Evolutionary conservation across 1,140 invertebrate species (phyloP), one percentile per base, ranked within the genome.

Genomic region (Ruditapes philippinarum): DNA sequence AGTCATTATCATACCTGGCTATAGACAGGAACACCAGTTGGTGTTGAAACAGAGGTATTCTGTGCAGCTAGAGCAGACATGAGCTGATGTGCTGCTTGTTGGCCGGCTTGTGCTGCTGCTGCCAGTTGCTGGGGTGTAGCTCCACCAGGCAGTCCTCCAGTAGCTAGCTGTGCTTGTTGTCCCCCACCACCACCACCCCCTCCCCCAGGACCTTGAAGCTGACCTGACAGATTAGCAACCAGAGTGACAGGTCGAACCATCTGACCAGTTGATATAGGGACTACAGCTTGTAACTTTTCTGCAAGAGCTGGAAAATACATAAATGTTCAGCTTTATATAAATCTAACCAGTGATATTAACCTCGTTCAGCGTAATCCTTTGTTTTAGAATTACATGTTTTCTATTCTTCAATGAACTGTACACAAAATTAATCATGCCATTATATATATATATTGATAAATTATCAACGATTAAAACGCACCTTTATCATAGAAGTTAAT

Each of bases 221-320:
- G 87, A 68, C 42, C 89, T 73, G 31, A 84, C 83, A 87, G 82
- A 78, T 87, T 90, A 54, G 65, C 85, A 45, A 89, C 81, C 40
- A 88, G 76, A 14, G 78, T 74, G 5, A 90, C 76, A 54, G 83
- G 84, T 57, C 73, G 68, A 0, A 88, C 76, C 73, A 80, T 87
- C 49, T 42, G 33, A 57, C 68, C 68, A 70, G 38, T 45, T 31
- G 80, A 57, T 42, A 85, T 62, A 38, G 92, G 82, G 28, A 90
- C 89, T 54, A 91, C 89, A 22, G 88, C 87, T 89, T 91, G 89
- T 40, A 91, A 62, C 73, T 92, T 91, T 74, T 92, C 91, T 90
- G 85, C 80, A 33, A 89, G 42, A 62, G 74, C 81, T 88, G 45
- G 19, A 81, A 88, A 57, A 38, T 40, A 42, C n/a, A 85, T 38